Evolutionary conservation across 2,797 vertebrate species (phyloP).

Genomic region (Sternotherus odoratus): DNA sequence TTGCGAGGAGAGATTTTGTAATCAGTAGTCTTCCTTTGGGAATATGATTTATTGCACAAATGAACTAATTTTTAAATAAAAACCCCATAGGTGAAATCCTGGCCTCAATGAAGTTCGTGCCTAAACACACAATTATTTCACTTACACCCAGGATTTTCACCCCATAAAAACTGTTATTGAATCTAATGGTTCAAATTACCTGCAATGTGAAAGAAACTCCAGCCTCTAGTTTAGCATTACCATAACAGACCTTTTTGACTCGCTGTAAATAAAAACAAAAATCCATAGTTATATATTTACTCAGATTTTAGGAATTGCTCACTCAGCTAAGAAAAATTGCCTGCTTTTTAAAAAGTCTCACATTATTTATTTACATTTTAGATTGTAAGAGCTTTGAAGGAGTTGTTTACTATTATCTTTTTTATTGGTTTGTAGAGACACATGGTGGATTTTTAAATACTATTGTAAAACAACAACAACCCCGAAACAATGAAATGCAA

Average conservation of each 20-base stretch:
- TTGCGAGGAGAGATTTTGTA: neutral
- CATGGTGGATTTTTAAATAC: slow-evolving; percentile 1
- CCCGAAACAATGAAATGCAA: neutral
- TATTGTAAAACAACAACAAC: neutral
- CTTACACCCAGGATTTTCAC: neutral
- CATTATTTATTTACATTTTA: neutral
- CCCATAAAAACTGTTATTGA: neutral
- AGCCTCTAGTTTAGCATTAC: slow-evolving; percentile 19
- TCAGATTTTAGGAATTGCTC: slow-evolving; percentile 35
- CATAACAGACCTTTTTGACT: slow-evolving; percentile 17
- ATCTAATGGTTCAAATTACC: slow-evolving; percentile 30
- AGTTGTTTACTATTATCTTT: slow-evolving; percentile 4
- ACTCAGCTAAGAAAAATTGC: neutral
- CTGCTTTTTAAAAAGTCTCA: neutral
- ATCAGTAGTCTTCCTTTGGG: neutral
- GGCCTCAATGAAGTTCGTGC: neutral
- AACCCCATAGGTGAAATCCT: neutral
- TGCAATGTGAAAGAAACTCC: slow-evolving; percentile 31
- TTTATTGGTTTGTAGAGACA: neutral
- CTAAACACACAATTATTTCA: neutral
- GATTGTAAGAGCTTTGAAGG: slow-evolving; percentile 40
- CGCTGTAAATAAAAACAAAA: slow-evolving; percentile 16
- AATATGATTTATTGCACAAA: neutral
- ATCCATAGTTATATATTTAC: slow-evolving; percentile 50
- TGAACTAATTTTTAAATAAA: neutral